phyloP scores from a whole-genome alignment of 2,888 invertebrate genomes.

The Melanotus villosus region DNA sequence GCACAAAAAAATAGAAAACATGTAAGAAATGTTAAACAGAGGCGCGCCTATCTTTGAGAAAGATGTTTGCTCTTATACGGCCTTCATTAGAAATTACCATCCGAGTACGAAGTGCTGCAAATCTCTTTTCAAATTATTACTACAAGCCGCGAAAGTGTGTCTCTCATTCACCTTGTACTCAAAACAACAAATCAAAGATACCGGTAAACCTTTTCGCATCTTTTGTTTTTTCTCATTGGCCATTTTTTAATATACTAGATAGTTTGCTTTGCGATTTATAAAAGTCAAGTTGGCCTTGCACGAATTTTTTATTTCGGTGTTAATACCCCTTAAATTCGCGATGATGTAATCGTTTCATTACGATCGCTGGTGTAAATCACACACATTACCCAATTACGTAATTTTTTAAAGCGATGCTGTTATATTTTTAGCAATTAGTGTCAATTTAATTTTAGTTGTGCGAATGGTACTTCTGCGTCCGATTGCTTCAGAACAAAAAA shows the following conservation, averaged over 20 bases:
- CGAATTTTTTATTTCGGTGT: background rate
- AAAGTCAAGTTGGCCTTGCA: slow-evolving; percentile 2
- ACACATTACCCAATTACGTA: slow-evolving; percentile 19
- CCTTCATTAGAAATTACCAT: slow-evolving; percentile 12
- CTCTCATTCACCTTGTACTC: slow-evolving; percentile 19
- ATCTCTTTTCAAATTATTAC: background rate
- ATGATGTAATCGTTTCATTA: slow-evolving; percentile 24
- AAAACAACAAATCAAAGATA: slow-evolving; percentile 4
- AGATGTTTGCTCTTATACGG: background rate
- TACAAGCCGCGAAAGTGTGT: slow-evolving; percentile 20
- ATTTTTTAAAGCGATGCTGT: background rate
- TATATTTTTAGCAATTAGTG: background rate
- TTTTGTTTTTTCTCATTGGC: too few relatives aligned
- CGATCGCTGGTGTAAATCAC: slow-evolving; percentile 23
- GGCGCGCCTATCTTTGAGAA: too few relatives aligned
- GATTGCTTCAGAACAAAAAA: background rate
- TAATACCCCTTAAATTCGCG: slow-evolving; percentile 31
- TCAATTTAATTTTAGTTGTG: too few relatives aligned
- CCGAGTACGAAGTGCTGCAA: background rate
- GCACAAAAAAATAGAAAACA: too few relatives aligned
- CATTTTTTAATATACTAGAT: background rate
- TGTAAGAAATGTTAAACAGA: too few relatives aligned
- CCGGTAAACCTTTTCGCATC: too few relatives aligned
- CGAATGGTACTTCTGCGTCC: too few relatives aligned
- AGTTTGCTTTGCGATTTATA: background rate